These are phyloP conservation scores for Drosophila littoralis DNA, from an alignment of 1,140 invertebrate genomes.

Conservation along the genomic window DNA sequence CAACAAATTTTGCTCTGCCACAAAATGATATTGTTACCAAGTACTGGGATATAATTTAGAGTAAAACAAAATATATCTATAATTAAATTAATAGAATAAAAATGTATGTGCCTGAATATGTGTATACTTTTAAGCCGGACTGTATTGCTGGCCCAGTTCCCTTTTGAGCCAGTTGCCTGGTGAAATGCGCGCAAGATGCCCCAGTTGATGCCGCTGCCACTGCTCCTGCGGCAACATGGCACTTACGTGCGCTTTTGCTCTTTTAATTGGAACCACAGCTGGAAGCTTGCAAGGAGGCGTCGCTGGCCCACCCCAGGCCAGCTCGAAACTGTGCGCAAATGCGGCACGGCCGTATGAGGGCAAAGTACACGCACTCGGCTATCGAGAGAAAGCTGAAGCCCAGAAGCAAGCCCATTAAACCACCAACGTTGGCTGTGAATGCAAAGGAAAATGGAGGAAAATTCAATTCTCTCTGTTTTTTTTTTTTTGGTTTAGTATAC, in stretches of 20 bases:
- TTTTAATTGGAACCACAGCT: not conserved
- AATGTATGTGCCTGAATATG: not conserved
- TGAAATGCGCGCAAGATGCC: constrained; percentile 20
- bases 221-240: constrained; percentile 4
- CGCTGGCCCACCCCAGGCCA: constrained; percentile 6
- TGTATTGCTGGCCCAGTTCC: constrained; percentile 39
- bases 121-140: constrained; percentile 33
- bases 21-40: constrained; percentile 55
- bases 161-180: constrained; percentile 47
- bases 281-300: not conserved
- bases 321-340: constrained; percentile 55
- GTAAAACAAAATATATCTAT: constrained; percentile 8
- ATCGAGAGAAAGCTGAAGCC: constrained; percentile 92
- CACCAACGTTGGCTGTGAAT: constrained; percentile 89
- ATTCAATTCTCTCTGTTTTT: not conserved
- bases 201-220: constrained; percentile 12
- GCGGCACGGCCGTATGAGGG: constrained; percentile 87
- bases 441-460: constrained; percentile 2
- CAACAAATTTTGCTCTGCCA: constrained; percentile 67
- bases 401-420: constrained; percentile 91
- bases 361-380: constrained; percentile 90
- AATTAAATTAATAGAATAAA: not conserved
- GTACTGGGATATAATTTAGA: constrained; percentile 60
- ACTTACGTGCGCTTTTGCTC: not conserved
- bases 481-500: not conserved